Evolutionary conservation across 2,888 invertebrate species (phyloP), one percentile per base, ranked within the genome.

Genomic region (Napeogenes inachia): DNA sequence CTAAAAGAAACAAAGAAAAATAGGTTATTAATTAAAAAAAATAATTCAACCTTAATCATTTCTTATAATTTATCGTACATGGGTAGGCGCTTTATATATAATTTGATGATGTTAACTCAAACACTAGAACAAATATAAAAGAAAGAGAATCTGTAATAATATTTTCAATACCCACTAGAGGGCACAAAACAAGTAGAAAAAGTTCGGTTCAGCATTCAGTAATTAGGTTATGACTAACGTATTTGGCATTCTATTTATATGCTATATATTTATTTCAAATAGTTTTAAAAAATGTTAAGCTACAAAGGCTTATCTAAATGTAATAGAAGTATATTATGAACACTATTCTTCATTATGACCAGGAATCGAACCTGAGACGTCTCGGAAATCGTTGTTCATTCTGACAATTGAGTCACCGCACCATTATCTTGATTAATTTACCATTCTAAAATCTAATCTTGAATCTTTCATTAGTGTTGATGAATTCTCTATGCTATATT

Each of bases 191-290:
- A 56, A 58, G 54, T 54, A 55, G 32, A 66, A 66, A 62, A 64
- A 56, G 45, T 56, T 57, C 21, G 60, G 56, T 59, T 60, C 47
- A 30, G 65, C 57, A 56, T 57, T 45, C 56, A 50, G 58, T 66
- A 62, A 66, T 66, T 62, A 62, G 54, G n/a, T 66, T 66, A 64
- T 55, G 32, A 56, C 10, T 30, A 2, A n/a, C 30, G 50, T 21
- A 30, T 64, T 56, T 62, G 57, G 64, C 64, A 62, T 66, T 66
- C 58, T 62, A 56, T 64, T 62, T 46, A 64, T 64, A 62, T 60
- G 54, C 56, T 58, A 60, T 54, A 54, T 47, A 45, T 6, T 57
- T 46, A 54, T 60, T 21, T 21, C 21, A 21, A 21, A 21, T 21
- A 21, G 21, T 54, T 54, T 38, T 35, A 1, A 35, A 35, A 35